Evolutionary conservation across 2,888 invertebrate genomes (phyloP).

Genomic region (Diarsia brunnea): DNA sequence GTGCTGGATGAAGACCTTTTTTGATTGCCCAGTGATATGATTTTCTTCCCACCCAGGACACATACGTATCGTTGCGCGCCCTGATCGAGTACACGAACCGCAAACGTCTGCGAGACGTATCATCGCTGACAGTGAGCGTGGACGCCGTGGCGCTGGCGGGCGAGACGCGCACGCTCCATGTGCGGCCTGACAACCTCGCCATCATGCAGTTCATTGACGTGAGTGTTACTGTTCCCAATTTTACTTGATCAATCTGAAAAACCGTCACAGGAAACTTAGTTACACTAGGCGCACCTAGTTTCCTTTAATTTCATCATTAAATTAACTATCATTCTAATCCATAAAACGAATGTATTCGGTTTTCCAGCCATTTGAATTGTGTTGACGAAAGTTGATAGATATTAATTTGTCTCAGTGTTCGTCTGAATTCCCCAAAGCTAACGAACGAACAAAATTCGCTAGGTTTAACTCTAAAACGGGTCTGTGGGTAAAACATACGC

Average conservation of each 20-base stretch:
- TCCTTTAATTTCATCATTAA: too few relatives aligned
- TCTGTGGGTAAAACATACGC: background rate
- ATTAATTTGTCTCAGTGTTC: too few relatives aligned
- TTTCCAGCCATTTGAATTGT: too few relatives aligned
- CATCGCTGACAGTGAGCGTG: slow-evolving; percentile 94
- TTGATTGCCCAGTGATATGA: too few relatives aligned
- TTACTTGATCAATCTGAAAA: background rate
- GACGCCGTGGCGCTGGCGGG: slow-evolving; percentile 96
- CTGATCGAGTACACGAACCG: slow-evolving; percentile 97
- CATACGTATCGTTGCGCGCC: slow-evolving; percentile 96
- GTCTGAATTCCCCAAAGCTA: too few relatives aligned
- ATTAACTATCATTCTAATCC: background rate
- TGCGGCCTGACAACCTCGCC: slow-evolving; percentile 95
- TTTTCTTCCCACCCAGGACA: slow-evolving; percentile 90
- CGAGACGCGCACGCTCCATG: slow-evolving; percentile 92
- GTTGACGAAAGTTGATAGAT: too few relatives aligned
- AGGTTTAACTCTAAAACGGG: background rate
- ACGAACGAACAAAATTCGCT: too few relatives aligned
- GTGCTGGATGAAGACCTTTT: too few relatives aligned
- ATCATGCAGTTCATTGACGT: slow-evolving; percentile 95
- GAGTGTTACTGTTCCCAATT: slow-evolving; percentile 46
- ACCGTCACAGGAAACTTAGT: background rate
- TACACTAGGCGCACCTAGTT: too few relatives aligned
- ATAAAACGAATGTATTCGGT: background rate
- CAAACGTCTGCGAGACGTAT: slow-evolving; percentile 96